Evolutionary conservation across 2,888 invertebrate species (phyloP).

Genomic region (Apomyelois bistriatella): DNA sequence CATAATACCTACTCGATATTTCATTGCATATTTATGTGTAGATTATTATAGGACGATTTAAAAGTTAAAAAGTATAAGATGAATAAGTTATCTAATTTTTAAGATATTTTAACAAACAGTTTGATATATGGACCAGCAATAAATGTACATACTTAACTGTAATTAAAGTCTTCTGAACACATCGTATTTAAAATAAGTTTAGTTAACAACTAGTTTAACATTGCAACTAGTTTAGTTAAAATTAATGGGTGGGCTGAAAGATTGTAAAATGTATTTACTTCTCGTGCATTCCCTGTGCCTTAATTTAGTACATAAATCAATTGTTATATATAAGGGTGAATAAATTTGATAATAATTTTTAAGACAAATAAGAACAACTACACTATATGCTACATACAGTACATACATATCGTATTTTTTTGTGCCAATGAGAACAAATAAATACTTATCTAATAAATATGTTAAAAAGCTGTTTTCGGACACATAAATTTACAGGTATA

Average conservation of each 20-base stretch:
- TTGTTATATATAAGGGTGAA: not conserved
- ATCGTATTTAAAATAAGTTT: no score
- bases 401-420: not conserved
- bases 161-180: no score
- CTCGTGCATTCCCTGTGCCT: slow-evolving; percentile 76
- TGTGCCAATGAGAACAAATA: not conserved
- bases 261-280: slow-evolving; percentile 23
- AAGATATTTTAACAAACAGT: slow-evolving; percentile 11
- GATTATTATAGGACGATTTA: not conserved
- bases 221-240: no score
- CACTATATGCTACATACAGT: no score
- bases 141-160: slow-evolving; percentile 10
- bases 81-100: no score
- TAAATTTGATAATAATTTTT: not conserved
- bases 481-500: no score
- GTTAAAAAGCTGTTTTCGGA: no score
- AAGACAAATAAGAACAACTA: not conserved
- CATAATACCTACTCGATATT: not conserved
- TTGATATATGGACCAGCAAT: slow-evolving; percentile 5
- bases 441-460: no score
- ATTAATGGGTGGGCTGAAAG: not conserved
- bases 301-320: slow-evolving; percentile 28
- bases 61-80: no score
- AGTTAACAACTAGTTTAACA: no score
- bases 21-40: not conserved